phyloP scores from a whole-genome alignment of 2,888 invertebrate species.

The Mythimna vitellina region DNA sequence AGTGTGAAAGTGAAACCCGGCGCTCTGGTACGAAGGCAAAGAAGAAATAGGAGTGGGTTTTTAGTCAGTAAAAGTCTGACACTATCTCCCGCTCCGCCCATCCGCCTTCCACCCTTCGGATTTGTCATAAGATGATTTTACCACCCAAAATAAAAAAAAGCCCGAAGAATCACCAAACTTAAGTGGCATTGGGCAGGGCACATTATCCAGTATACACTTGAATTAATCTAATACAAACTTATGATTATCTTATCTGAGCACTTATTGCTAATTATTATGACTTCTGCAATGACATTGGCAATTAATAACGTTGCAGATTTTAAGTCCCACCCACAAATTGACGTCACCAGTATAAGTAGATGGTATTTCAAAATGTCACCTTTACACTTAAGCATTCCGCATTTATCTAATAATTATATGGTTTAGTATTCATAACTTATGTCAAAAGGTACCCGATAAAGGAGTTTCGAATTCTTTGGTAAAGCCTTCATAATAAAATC shows the following conservation, averaged over 20 bases:
- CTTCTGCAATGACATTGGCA: background rate
- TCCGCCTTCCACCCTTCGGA: too few relatives aligned
- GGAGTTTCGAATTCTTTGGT: slow-evolving; percentile 32
- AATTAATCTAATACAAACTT: background rate
- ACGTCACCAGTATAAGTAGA: slow-evolving; percentile 42
- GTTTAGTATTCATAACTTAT: slow-evolving; percentile 51
- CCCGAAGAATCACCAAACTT: too few relatives aligned
- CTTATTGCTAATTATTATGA: slow-evolving; percentile 12
- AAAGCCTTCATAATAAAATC: slow-evolving; percentile 40
- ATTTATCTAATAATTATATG: slow-evolving; percentile 58
- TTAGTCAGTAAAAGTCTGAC: too few relatives aligned
- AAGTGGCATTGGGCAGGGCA: too few relatives aligned
- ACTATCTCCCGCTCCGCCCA: too few relatives aligned
- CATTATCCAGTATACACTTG: background rate
- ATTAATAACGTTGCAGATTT: slow-evolving; percentile 37
- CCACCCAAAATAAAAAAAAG: too few relatives aligned
- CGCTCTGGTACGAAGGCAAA: too few relatives aligned
- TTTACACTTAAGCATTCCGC: slow-evolving; percentile 41
- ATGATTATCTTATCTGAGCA: slow-evolving; percentile 3
- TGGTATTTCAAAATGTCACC: slow-evolving; percentile 59
- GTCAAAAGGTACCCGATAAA: slow-evolving; percentile 38
- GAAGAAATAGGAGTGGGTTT: too few relatives aligned
- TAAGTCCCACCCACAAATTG: slow-evolving; percentile 25
- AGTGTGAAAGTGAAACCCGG: too few relatives aligned
- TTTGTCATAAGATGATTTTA: too few relatives aligned